Base-by-base conservation (phyloP, 2,113 vertebrate species). In the Paracanthobrama guichenoti region DNA sequence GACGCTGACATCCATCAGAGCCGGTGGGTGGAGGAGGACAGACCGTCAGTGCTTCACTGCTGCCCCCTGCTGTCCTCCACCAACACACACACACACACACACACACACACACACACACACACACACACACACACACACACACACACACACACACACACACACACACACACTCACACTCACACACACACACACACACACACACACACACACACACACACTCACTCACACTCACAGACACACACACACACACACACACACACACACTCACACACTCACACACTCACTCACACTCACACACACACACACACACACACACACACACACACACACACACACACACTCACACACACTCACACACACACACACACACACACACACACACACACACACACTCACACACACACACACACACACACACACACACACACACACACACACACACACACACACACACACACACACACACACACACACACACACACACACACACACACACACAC, bases 51-150 rank as follows among this genome's bases (percentile, higher is more conserved):
- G 88, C 76, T 84, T 92, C 92, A 93, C 93, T 82, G 93, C 92
- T 94, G 94, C 93, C 93, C 89, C 90, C 94, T 93, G 87, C 92
- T 93, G 94, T 78, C 24, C 14, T 26, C 50, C 50, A 14, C 13
- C 6, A 6, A 39, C 39, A 44, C 18, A n/a, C 39, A n/a, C 69
- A 57, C 55, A 57, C 16, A 57, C 44, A 46, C 44, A 46, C 44
- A 46, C 44, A 4, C 3, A 14, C 12, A n/a, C 55, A n/a, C 6
- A 8, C 55, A 59, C 55, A 59, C 20, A 59, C 16, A 57, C 55
- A 57, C 55, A 8, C 16, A 55, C 53, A 20, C 53, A 55, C 53
- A 55, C 53, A 20, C 53, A 55, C 53, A 55, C 53, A 20, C 53
- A 55, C 53, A 55, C 53, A 55, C 53, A 20, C 53, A 16, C 14